Conservation (phyloP, 2,113 vertebrate species). For the Raja brachyura region DNA sequence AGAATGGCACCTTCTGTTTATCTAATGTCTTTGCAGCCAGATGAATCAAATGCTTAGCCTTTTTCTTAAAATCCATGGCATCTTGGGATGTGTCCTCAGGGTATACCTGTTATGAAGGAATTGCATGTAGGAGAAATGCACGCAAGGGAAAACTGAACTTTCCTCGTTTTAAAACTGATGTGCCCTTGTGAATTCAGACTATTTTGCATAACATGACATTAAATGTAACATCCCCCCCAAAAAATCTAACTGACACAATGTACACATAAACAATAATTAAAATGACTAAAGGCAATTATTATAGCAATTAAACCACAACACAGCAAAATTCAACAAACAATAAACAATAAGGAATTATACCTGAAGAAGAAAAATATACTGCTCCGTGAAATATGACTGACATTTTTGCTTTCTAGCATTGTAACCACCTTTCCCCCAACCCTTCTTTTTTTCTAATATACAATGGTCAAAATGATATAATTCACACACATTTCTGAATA, state of each 20-base stretch:
- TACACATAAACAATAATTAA: neutral
- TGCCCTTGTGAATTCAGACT: neutral
- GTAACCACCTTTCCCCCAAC: too few species aligned
- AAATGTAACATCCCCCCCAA: neutral
- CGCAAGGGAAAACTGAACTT: neutral
- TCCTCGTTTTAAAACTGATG: neutral
- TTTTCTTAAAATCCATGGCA: slow-evolving; percentile 75
- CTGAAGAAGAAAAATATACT: neutral
- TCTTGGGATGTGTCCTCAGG: slow-evolving; percentile 76
- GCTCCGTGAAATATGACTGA: neutral
- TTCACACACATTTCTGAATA: too few species aligned
- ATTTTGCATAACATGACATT: neutral
- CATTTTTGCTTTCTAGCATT: too few species aligned
- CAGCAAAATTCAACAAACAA: neutral
- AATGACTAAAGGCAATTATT: neutral
- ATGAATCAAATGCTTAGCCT: slow-evolving; percentile 74
- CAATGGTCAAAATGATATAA: too few species aligned
- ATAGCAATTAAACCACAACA: neutral
- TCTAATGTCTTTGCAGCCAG: slow-evolving; percentile 65
- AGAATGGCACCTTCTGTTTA: slow-evolving; percentile 71
- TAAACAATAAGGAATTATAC: neutral
- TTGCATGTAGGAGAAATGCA: neutral
- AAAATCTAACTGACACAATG: neutral
- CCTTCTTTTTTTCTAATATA: too few species aligned
- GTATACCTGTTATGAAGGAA: slow-evolving; percentile 62